Evolutionary conservation across 1,140 invertebrate species (phyloP).

Genomic region (Drosophila sechellia): DNA sequence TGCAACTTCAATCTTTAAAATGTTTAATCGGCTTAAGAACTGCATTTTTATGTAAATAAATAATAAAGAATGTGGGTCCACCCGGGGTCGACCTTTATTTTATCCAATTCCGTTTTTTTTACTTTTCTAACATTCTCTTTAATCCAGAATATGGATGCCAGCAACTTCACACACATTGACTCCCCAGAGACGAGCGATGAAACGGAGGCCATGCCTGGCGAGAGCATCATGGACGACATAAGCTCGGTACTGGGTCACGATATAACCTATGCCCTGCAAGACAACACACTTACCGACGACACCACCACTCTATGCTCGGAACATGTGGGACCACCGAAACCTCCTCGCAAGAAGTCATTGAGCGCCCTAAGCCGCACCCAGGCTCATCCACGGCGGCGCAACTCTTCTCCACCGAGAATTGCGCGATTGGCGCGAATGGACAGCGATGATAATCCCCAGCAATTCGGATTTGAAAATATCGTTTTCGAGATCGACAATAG

Average conservation of each 20-base stretch:
- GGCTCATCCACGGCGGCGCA: conserved; percentile 82
- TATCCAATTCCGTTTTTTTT: background rate
- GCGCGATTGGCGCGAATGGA: conserved; percentile 69
- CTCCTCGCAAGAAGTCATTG: conserved; percentile 68
- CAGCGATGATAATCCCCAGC: conserved; percentile 85
- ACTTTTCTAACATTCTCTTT: background rate
- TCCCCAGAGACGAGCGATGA: conserved; percentile 92
- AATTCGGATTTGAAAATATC: conserved; percentile 89
- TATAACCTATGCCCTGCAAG: conserved; percentile 87
- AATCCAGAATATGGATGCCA: conserved; percentile 78
- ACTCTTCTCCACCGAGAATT: conserved; percentile 77
- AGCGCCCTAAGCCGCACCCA: conserved; percentile 66
- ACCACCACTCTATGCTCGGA: conserved; percentile 88
- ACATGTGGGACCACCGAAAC: conserved; percentile 59
- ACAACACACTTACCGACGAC: conserved; percentile 89
- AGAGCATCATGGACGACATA: conserved; percentile 91
- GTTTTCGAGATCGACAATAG: conserved; percentile 87
- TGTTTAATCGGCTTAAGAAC: no score
- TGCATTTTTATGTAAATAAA: no score
- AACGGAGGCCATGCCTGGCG: conserved; percentile 89
- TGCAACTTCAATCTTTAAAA: background rate
- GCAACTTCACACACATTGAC: conserved; percentile 90
- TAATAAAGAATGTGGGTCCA: background rate
- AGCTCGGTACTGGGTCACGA: conserved; percentile 89
- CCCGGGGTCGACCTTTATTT: background rate